Evolutionary conservation across 2,797 vertebrate species (phyloP).

Genomic region (Phyllotis vaccarum): DNA sequence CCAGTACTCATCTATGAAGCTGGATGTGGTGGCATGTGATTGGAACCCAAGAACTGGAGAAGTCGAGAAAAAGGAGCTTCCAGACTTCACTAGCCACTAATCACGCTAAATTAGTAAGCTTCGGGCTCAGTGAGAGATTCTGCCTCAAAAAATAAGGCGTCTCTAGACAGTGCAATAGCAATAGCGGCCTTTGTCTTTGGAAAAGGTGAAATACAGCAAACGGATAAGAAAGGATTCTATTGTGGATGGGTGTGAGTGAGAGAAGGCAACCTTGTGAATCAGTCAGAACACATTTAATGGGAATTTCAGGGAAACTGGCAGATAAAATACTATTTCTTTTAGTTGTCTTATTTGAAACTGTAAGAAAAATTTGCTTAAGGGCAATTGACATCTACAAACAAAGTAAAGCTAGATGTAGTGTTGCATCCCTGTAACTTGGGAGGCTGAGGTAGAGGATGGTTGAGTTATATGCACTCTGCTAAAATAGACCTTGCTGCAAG

Average conservation of each 20-base stretch:
- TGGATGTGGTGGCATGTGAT: neutral
- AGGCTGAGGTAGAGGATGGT: neutral
- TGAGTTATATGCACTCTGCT: neutral
- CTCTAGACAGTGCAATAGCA: neutral
- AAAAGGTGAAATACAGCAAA: neutral
- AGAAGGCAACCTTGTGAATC: neutral
- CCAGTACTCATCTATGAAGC: neutral
- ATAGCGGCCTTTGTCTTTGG: neutral
- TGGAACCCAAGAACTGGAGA: neutral
- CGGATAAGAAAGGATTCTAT: slow-evolving; percentile 24
- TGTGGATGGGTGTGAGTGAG: neutral
- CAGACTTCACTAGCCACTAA: neutral
- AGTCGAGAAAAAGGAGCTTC: neutral
- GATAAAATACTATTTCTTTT: slow-evolving; percentile 40
- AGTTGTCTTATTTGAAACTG: slow-evolving; percentile 17
- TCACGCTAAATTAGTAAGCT: neutral
- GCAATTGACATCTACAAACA: neutral
- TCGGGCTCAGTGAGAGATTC: neutral
- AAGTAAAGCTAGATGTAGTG: neutral
- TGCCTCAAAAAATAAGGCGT: neutral
- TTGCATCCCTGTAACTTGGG: neutral
- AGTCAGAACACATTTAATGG: neutral
- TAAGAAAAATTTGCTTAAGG: neutral
- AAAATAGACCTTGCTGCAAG: neutral
- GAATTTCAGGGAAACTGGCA: neutral